Evolutionary conservation across 2,113 vertebrate genomes (phyloP), one percentile per base, ranked within the genome.

Genomic region (Hemiscyllium ocellatum): DNA sequence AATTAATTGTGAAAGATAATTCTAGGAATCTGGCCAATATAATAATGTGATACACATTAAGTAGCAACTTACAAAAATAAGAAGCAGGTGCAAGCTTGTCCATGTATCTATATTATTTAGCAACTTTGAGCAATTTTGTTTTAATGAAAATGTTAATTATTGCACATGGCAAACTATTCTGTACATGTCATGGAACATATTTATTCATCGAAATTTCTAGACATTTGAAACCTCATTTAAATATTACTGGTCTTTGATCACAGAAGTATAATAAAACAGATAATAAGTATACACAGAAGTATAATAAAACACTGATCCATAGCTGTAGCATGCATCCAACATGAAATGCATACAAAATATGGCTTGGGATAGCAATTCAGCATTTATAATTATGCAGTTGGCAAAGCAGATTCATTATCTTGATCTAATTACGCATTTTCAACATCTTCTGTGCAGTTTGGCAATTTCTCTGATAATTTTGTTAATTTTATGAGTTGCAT

Each of bases 31-130:
- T 52, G 93, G 94, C 94, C 94, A 95, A 95, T 52, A 72, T 5
- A 95, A 24, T 13, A 4, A 47, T 76, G 69, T 95, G 69, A 70
- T 47, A 72, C 22, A 13, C 47, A 52, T 52, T 95, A 95, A 95
- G 42, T 95, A 33, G 42, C 8, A 50, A 17, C 42, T 76, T 95
- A 95, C 52, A 24, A 76, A 33, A 47, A 47, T 50, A 72, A 72
- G 26, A 70, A 70, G 72, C 94, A 95, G 69, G 94, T 95, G 94
- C 94, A 72, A 47, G 42, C 94, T 76, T 95, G 47, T 76, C 94
- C 52, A 72, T 3, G 72, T 95, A 76, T 72, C 72, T 95, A 69
- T 24, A 95, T 95, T 95, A 94, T 69, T 13, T 26, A 95, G 24
- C 42, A 72, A 42, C 37, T 95, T 72, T 3, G 17, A 72, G 94